Evolutionary conservation across 1,140 invertebrate genomes (phyloP).

Genomic region (Prorops nasuta): DNA sequence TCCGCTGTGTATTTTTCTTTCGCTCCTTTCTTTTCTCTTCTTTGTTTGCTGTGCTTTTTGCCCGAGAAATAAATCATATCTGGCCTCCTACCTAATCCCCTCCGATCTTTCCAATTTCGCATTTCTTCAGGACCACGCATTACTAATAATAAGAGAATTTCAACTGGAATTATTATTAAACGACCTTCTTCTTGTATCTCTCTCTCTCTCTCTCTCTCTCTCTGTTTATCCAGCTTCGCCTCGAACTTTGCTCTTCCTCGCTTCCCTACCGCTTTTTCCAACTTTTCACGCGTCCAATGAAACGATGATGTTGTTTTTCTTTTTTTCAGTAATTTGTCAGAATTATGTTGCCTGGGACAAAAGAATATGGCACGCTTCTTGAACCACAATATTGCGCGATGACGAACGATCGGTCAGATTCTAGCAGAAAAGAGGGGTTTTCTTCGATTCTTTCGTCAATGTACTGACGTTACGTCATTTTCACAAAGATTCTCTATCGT

Average conservation of each 20-base stretch:
- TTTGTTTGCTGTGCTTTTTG: too few species aligned
- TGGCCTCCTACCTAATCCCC: too few species aligned
- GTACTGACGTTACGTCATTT: too few species aligned
- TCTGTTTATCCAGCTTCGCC: neutral
- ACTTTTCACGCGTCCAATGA: conserved; percentile 14
- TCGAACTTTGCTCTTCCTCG: neutral
- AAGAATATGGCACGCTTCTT: too few species aligned
- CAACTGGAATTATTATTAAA: conserved; percentile 10
- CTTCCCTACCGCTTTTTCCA: neutral
- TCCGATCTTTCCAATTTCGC: neutral
- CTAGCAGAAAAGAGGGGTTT: too few species aligned
- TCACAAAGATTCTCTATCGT: too few species aligned
- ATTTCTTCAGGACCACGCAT: neutral
- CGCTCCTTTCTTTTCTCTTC: too few species aligned
- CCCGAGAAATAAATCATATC: too few species aligned
- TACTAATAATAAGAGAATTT: neutral
- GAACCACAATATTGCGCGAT: too few species aligned
- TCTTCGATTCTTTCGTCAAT: too few species aligned
- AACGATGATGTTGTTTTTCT: conserved; percentile 24
- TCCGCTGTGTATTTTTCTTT: too few species aligned
- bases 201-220: neutral
- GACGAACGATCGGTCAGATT: too few species aligned
- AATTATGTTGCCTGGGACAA: conserved; percentile 23
- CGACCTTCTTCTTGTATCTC: neutral
- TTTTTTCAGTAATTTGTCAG: conserved; percentile 22